Evolutionary conservation across 2,797 vertebrate species (phyloP).

Genomic region (Dermochelys coriacea): DNA sequence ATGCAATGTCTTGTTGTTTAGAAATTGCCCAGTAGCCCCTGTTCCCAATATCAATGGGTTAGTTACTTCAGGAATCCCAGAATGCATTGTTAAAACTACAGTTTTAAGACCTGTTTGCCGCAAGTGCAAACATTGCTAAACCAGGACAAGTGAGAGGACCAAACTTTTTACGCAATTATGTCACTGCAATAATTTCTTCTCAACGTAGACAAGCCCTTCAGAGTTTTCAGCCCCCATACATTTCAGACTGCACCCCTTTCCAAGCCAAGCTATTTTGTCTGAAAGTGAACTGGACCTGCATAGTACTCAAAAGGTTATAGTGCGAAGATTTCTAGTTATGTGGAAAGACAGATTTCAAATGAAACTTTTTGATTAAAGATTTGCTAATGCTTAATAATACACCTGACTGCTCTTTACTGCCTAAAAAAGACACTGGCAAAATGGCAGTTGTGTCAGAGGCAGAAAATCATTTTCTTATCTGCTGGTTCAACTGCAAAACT

Average conservation of each 20-base stretch:
- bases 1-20: background rate
- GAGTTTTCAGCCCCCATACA: background rate
- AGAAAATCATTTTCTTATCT: background rate
- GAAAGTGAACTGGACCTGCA: background rate
- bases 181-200: background rate
- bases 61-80: background rate
- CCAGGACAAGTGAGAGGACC: background rate
- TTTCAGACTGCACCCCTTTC: background rate
- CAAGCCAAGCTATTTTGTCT: background rate
- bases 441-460: background rate
- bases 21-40: rapidly evolving
- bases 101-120: background rate
- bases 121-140: background rate
- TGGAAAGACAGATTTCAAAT: background rate
- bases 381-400: too few relatives aligned
- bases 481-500: background rate
- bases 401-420: background rate
- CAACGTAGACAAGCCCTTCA: background rate
- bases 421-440: background rate
- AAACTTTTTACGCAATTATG: background rate
- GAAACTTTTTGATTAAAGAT: background rate
- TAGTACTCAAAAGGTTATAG: background rate
- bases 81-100: background rate
- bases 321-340: background rate
- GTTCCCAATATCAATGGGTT: background rate